These are phyloP conservation scores for Zalophus californianus DNA, from an alignment of 2,797 vertebrate species.

Conservation along the genomic window DNA sequence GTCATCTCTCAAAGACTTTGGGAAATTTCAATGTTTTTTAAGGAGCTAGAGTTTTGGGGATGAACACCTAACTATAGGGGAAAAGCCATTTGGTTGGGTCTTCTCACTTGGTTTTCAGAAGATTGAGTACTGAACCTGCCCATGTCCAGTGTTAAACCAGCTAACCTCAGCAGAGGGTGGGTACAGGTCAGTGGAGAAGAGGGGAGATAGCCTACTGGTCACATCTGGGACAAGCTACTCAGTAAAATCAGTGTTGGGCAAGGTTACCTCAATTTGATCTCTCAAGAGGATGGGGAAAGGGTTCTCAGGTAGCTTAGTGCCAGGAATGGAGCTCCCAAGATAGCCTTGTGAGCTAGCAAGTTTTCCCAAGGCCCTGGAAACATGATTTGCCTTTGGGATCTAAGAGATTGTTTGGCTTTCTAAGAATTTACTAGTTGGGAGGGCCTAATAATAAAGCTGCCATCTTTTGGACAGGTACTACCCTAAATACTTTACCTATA, in stretches of 20 bases:
- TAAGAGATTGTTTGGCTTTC: not conserved
- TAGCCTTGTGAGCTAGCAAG: not conserved
- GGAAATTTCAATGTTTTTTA: not conserved
- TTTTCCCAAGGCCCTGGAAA: not conserved
- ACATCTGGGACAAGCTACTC: not conserved
- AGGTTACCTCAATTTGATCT: not conserved
- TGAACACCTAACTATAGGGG: not conserved
- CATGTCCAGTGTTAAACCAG: not conserved
- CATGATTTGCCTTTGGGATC: not conserved
- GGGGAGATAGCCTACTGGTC: not conserved
- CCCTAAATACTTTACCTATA: not conserved
- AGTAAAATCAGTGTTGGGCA: not conserved
- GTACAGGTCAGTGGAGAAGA: not conserved
- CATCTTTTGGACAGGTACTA: not conserved
- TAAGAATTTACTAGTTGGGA: constrained; percentile 1
- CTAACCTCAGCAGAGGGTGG: not conserved
- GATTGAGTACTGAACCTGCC: not conserved
- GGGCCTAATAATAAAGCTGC: not conserved
- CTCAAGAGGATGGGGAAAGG: not conserved
- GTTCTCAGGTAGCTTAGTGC: not conserved
- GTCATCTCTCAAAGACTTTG: not conserved
- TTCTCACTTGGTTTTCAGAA: constrained; percentile 42
- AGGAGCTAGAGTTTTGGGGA: not conserved
- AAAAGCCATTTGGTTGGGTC: not conserved
- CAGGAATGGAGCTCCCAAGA: not conserved